Conservation (phyloP, 1,140 invertebrate species). For the Idris sp. region DNA sequence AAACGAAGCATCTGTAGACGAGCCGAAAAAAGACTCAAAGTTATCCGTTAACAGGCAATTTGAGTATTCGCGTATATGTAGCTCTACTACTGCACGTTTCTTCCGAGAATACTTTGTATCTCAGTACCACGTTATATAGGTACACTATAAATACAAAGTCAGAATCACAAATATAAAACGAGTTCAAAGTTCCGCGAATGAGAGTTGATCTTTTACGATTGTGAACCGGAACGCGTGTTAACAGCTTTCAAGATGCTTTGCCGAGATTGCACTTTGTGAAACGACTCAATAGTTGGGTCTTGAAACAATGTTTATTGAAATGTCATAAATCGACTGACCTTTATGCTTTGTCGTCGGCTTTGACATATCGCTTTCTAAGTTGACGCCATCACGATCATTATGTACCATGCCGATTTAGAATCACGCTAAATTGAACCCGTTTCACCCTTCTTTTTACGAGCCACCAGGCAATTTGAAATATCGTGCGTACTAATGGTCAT, state of each 20-base stretch:
- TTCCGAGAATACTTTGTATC: conserved; percentile 50
- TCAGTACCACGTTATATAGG: conserved; percentile 6
- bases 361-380: conserved; percentile 21
- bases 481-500: conserved; percentile 70
- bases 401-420: conserved; percentile 3
- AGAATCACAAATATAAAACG: conserved; percentile 29
- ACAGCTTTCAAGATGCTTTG: conserved; percentile 30
- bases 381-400: conserved; percentile 11
- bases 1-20: conserved; percentile 15
- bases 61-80: conserved; percentile 71
- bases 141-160: conserved; percentile 55
- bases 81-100: conserved; percentile 41
- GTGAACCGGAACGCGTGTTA: conserved; percentile 30
- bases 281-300: conserved; percentile 14
- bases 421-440: conserved; percentile 42
- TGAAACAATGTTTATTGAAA: conserved; percentile 2
- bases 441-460: conserved; percentile 22
- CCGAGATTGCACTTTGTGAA: conserved; percentile 14
- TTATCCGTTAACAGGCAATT: conserved; percentile 69
- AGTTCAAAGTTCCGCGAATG: conserved; percentile 41
- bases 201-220: conserved; percentile 45
- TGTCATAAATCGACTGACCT: not conserved
- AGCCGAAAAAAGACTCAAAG: conserved; percentile 50
- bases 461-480: conserved; percentile 70
- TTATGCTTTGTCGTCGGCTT: conserved; percentile 18